Conservation (phyloP, 2,113 vertebrate genomes). For the Eurystomus gularis region DNA sequence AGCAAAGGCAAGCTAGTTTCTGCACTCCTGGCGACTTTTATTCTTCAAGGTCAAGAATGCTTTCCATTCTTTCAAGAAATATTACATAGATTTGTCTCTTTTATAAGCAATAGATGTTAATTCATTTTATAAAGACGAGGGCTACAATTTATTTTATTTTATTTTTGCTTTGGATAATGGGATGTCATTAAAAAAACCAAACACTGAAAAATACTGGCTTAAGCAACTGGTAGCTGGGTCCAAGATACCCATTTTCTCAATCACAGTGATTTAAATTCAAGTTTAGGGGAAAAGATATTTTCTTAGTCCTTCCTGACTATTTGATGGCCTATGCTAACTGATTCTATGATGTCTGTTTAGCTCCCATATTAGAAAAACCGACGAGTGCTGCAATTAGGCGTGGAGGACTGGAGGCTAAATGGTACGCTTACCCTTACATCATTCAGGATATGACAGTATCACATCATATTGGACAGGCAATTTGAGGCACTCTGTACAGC, state of each 20-base stretch:
- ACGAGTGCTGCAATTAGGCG: not conserved
- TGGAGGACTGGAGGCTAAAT: not conserved
- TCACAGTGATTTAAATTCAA: not conserved
- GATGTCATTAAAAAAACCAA: not conserved
- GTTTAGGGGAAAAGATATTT: not conserved
- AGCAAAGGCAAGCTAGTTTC: not conserved
- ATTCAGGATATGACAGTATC: not conserved
- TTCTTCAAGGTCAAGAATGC: not conserved
- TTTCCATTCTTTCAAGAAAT: not conserved
- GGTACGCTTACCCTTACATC: not conserved
- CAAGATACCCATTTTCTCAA: not conserved
- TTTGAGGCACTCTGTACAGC: not conserved
- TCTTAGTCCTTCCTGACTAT: not conserved
- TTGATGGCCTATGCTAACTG: not conserved
- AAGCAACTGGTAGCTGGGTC: not conserved
- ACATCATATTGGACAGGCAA: not conserved
- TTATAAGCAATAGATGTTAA: not conserved
- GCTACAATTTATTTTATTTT: not conserved
- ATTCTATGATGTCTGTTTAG: not conserved
- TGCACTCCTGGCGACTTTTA: not conserved
- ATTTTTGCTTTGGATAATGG: not conserved
- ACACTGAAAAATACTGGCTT: not conserved
- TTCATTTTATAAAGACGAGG: not conserved
- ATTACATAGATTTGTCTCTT: not conserved
- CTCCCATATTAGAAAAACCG: not conserved